Conservation (phyloP, 2,797 vertebrate species). For the Percopsis omiscomaycus region DNA sequence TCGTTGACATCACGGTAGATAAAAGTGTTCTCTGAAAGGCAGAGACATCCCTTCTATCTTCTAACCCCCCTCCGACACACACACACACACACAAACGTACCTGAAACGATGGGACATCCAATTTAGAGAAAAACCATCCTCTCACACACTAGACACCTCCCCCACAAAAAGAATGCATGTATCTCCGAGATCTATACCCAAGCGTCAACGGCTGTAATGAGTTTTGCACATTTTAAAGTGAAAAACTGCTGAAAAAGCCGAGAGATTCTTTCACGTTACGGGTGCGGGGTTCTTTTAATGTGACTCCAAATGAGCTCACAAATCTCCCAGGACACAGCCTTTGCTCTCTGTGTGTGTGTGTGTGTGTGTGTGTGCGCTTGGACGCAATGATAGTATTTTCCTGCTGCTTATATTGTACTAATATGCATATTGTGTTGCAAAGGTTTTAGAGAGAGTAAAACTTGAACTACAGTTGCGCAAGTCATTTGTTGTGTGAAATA, state of each 20-base stretch:
- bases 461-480: neutral
- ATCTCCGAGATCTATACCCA: constrained; percentile 73
- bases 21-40: constrained; percentile 17
- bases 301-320: constrained; percentile 76
- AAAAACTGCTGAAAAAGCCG: constrained; percentile 64
- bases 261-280: constrained; percentile 50
- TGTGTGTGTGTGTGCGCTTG: constrained; percentile 1
- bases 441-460: constrained; percentile 13
- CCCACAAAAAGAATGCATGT: constrained; percentile 47
- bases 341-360: constrained; percentile 15
- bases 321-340: constrained; percentile 65
- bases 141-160: constrained; percentile 43
- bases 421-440: constrained; percentile 1
- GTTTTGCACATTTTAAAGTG: constrained; percentile 70
- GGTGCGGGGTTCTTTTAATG: constrained; percentile 70
- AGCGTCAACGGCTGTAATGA: constrained; percentile 70
- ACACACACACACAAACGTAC: constrained; percentile 3
- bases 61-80: neutral
- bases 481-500: constrained; percentile 30
- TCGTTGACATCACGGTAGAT: constrained; percentile 32
- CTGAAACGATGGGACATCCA: constrained; percentile 55
- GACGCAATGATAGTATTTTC: no score
- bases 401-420: no score
- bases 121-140: constrained; percentile 52
- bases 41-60: constrained; percentile 9